Evolutionary conservation across 2,888 invertebrate genomes (phyloP).

Genomic region (Esperia sulphurella): DNA sequence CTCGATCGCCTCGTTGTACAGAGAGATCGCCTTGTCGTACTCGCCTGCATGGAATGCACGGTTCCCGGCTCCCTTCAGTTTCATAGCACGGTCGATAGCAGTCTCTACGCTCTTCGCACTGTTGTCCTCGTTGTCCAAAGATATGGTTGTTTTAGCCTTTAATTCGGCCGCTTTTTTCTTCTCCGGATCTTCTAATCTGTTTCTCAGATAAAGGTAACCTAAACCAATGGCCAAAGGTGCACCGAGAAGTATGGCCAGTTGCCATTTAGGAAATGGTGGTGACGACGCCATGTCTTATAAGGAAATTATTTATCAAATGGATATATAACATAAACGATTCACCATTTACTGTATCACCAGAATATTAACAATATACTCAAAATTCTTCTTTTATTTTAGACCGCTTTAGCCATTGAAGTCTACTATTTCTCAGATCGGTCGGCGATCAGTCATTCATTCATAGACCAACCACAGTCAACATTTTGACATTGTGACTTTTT

Average conservation of each 20-base stretch:
- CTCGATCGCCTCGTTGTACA: constrained; percentile 96
- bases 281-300: constrained; percentile 63
- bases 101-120: constrained; percentile 68
- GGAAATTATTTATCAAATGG: constrained; percentile 17
- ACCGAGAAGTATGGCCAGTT: constrained; percentile 90
- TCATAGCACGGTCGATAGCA: constrained; percentile 86
- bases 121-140: constrained; percentile 79
- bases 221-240: constrained; percentile 90
- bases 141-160: constrained; percentile 78
- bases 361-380: constrained; percentile 31
- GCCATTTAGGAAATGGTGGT: constrained; percentile 88
- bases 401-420: constrained; percentile 25
- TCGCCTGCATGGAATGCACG: constrained; percentile 90
- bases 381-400: constrained; percentile 38
- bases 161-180: constrained; percentile 73
- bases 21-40: constrained; percentile 93
- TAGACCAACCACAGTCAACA: neutral
- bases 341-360: constrained; percentile 43
- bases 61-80: constrained; percentile 94
- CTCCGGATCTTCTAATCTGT: constrained; percentile 75
- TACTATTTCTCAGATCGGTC: neutral
- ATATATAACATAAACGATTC: constrained; percentile 44
- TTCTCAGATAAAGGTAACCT: constrained; percentile 87
- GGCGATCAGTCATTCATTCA: neutral
- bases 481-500: neutral